Evolutionary conservation across 1,140 invertebrate genomes (phyloP).

Genomic region (Brachionus rubens): DNA sequence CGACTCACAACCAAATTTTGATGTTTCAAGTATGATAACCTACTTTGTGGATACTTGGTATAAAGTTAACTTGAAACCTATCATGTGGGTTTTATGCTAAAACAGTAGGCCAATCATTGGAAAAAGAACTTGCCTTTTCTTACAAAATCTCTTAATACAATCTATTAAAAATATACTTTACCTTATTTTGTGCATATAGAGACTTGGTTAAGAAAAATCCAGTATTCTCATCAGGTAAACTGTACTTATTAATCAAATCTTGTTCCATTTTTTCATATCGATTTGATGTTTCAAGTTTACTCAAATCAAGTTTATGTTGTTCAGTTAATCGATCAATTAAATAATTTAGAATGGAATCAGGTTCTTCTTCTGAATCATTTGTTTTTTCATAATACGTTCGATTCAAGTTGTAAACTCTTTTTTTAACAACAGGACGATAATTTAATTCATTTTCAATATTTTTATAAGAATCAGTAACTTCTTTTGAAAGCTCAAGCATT

Average conservation of each 20-base stretch:
- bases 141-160: too few relatives aligned
- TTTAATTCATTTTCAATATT: conserved; percentile 32
- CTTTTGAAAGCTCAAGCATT: conserved; percentile 22
- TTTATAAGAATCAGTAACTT: neutral
- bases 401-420: conserved; percentile 41
- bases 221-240: neutral
- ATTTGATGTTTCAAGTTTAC: neutral
- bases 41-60: too few relatives aligned
- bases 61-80: too few relatives aligned
- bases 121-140: too few relatives aligned
- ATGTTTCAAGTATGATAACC: too few relatives aligned
- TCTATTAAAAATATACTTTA: too few relatives aligned
- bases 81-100: too few relatives aligned
- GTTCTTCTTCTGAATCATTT: neutral
- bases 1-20: too few relatives aligned
- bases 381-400: neutral
- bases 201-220: conserved; percentile 28
- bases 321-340: conserved; percentile 23
- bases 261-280: neutral
- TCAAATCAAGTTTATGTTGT: conserved; percentile 14
- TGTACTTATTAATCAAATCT: neutral
- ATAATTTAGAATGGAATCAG: conserved; percentile 17
- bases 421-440: conserved; percentile 9
- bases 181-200: conserved; percentile 15
- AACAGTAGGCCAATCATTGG: too few relatives aligned